Base-by-base conservation (phyloP, 2,113 vertebrate genomes). In the Xiphophorus maculatus region DNA sequence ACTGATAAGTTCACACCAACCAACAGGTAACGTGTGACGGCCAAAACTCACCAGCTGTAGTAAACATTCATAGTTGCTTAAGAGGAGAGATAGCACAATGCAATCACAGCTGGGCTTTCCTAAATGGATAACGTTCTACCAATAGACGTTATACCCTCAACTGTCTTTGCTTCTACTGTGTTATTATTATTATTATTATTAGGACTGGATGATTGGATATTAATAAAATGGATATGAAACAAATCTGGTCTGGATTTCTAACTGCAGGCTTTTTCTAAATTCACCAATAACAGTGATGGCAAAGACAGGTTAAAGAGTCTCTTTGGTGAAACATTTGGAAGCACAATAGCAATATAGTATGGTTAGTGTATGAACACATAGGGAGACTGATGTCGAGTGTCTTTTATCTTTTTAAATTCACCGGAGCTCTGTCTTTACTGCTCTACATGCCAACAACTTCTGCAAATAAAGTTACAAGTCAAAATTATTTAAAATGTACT, bases 1-100 rank as follows among this genome's bases (percentile, higher is more conserved):
- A 70, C 86, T 76, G 76, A 84, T 69, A 70, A 68, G 76, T 78
- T 87, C 76, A 82, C 67, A 61, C 19, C 66, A 64, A 78, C 71
- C 61, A 71, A 63, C 63, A 63, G 63, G 30, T 65, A 35, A 65
- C 1, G 22, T 35, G 63, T 35, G 63, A 63, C 14, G 13, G 32
- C 3, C 30, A 11, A 22, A 33, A 35, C 32, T 65, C 3, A 35
- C 28, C 27, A 17, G n/a, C 51, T 11, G 19, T 7, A 65, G 35
- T 32, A 30, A 65, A 63, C 14, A 32, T 15, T 19, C 25, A 58
- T 58, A 8, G 4, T 58, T 58, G 25, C 8, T n/a, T 58, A 9
- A 17, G 22, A 58, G 51, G 51, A 58, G 51, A 58, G 25, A 9
- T n/a, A 25, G 51, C 51, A 22, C 14, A 44, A 10, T 11, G 1